phyloP scores from a whole-genome alignment of 2,797 vertebrate genomes.

The Cichlasoma orientale region DNA sequence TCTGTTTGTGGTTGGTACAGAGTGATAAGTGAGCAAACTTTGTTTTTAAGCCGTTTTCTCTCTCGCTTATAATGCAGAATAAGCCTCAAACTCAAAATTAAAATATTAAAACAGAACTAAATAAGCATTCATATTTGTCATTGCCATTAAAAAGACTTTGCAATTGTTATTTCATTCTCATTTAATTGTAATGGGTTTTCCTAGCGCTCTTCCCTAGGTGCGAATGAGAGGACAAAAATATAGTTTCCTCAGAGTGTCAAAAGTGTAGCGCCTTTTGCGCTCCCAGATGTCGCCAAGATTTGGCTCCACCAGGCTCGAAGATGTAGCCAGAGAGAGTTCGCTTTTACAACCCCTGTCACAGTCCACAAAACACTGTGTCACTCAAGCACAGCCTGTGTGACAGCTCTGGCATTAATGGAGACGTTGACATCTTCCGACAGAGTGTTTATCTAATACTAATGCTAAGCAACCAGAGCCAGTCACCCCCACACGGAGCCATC shows the following conservation, averaged over 20 bases:
- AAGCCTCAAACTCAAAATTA: conserved; percentile 27
- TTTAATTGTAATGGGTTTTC: not conserved
- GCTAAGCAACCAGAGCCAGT: conserved; percentile 75
- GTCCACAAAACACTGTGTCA: conserved; percentile 80
- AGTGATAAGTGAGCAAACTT: conserved; percentile 67
- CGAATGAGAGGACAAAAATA: conserved; percentile 50
- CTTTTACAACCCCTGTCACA: conserved; percentile 81
- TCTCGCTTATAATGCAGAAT: conserved; percentile 35
- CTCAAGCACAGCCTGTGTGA: conserved; percentile 77
- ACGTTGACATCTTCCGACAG: conserved; percentile 81
- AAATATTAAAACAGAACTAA: not conserved
- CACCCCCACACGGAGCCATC: conserved; percentile 69
- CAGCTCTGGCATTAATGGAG: conserved; percentile 82
- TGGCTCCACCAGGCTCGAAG: conserved; percentile 63
- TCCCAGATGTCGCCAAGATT: conserved; percentile 70
- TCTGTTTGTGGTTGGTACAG: conserved; percentile 68
- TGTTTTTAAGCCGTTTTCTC: conserved; percentile 47
- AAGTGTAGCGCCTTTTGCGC: conserved; percentile 51
- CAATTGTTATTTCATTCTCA: not conserved
- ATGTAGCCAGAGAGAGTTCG: conserved; percentile 76
- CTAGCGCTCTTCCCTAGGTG: conserved; percentile 9
- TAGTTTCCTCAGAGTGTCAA: conserved; percentile 56
- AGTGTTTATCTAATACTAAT: conserved; percentile 82
- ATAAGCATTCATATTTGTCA: not conserved
- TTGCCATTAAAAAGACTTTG: conserved; percentile 3